Conservation (phyloP, 1,140 invertebrate genomes). For the Drosophila sp. region DNA sequence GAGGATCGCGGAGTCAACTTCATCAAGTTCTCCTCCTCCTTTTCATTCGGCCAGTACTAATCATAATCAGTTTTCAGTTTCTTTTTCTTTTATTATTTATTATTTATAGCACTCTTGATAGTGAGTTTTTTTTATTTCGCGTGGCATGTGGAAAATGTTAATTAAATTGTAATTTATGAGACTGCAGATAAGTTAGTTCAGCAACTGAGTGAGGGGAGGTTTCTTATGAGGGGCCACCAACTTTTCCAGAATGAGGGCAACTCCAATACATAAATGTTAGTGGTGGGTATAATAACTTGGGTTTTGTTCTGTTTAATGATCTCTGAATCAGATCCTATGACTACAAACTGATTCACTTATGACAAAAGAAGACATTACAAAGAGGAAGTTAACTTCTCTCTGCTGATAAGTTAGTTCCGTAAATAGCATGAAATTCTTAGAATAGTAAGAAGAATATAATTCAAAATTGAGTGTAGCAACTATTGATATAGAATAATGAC, state of each 20-base stretch:
- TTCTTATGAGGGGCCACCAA: not conserved
- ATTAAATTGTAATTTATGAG: slow-evolving; percentile 77
- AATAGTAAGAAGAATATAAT: too few relatives aligned
- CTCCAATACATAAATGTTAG: too few relatives aligned
- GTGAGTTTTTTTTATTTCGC: slow-evolving; percentile 40
- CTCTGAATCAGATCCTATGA: too few relatives aligned
- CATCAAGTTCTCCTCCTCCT: not conserved
- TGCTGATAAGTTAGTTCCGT: too few relatives aligned
- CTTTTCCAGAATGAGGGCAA: not conserved
- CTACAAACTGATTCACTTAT: too few relatives aligned
- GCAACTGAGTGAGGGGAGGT: slow-evolving; percentile 25
- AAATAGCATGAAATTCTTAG: too few relatives aligned
- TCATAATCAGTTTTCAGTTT: slow-evolving; percentile 64
- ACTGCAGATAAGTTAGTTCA: slow-evolving; percentile 47
- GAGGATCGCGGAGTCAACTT: slow-evolving; percentile 42
- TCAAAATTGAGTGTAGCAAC: too few relatives aligned
- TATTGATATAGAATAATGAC: too few relatives aligned
- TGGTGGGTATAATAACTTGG: too few relatives aligned
- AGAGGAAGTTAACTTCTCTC: too few relatives aligned
- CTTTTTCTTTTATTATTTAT: slow-evolving; percentile 59
- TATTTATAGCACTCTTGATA: slow-evolving; percentile 67
- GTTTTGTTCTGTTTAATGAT: too few relatives aligned
- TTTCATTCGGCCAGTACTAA: slow-evolving; percentile 45
- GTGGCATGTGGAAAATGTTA: slow-evolving; percentile 68
- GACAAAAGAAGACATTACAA: too few relatives aligned